phyloP scores from a whole-genome alignment of 2,113 vertebrate species.

The Leptodactylus fuscus region DNA sequence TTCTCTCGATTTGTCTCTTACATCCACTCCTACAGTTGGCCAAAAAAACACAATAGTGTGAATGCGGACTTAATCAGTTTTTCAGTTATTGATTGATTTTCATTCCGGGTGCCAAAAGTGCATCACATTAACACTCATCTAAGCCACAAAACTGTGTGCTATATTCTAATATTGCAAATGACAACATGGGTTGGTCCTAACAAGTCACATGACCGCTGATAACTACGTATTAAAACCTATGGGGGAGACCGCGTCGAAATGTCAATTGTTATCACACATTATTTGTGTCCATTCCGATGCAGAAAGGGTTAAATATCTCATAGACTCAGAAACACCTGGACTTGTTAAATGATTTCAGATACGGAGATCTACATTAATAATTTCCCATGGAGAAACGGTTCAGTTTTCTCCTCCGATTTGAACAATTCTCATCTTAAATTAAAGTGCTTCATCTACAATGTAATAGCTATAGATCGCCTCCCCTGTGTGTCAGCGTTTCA shows the following conservation, averaged over 20 bases:
- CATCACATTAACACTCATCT: no score
- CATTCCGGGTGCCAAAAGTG: no score
- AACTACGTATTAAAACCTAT: not conserved
- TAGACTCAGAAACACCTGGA: conserved; percentile 36
- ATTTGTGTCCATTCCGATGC: conserved; percentile 44
- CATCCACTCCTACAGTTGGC: no score
- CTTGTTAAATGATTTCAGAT: conserved; percentile 59
- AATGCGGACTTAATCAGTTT: no score
- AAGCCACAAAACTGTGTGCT: no score
- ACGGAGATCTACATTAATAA: conserved; percentile 57
- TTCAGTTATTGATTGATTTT: no score
- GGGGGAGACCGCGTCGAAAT: not conserved
- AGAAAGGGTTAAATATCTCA: conserved; percentile 48
- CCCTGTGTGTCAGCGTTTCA: conserved; percentile 52
- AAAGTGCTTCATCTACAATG: conserved; percentile 59
- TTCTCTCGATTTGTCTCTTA: no score
- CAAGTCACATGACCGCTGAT: not conserved
- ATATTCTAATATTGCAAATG: no score
- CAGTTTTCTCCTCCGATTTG: conserved; percentile 53
- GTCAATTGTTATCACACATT: conserved; percentile 41
- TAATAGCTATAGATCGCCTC: conserved; percentile 58
- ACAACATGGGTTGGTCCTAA: no score
- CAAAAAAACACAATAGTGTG: no score
- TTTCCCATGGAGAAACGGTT: conserved; percentile 54
- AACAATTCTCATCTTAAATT: conserved; percentile 60